These are phyloP conservation scores for Xerus rutilus DNA, from an alignment of 2,797 vertebrate species.

Conservation along the genomic window DNA sequence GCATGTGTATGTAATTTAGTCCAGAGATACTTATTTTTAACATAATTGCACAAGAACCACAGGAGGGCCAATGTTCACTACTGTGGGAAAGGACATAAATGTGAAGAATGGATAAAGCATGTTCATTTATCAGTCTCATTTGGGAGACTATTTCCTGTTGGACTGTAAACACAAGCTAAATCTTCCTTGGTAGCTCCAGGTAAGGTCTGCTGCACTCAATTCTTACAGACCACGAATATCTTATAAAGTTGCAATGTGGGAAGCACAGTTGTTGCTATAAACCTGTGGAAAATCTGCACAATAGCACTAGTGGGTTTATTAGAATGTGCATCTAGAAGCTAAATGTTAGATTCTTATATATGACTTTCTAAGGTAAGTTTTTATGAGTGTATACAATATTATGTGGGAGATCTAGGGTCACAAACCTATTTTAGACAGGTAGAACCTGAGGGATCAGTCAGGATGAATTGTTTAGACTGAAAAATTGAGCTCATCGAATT, in stretches of 20 bases:
- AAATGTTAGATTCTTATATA: neutral
- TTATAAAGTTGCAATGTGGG: neutral
- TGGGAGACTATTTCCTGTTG: neutral
- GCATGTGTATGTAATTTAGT: neutral
- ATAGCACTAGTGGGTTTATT: neutral
- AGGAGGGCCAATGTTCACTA: neutral
- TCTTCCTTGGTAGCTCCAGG: neutral
- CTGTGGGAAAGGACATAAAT: neutral
- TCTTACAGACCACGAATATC: neutral
- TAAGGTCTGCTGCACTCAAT: neutral
- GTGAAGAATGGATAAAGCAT: neutral
- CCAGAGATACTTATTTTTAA: slow-evolving; percentile 13
- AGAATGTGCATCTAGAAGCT: neutral
- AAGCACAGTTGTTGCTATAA: neutral
- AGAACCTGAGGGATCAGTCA: neutral
- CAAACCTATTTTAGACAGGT: neutral
- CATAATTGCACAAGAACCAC: neutral
- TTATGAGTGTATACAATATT: neutral
- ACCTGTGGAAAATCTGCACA: neutral
- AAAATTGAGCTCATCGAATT: neutral
- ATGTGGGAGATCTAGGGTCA: neutral
- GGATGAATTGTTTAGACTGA: neutral
- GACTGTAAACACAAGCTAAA: neutral
- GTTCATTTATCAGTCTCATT: neutral
- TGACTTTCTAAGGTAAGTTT: neutral